phyloP scores from a whole-genome alignment of 2,797 vertebrate species.

The Arrhamphus sclerolepis region DNA sequence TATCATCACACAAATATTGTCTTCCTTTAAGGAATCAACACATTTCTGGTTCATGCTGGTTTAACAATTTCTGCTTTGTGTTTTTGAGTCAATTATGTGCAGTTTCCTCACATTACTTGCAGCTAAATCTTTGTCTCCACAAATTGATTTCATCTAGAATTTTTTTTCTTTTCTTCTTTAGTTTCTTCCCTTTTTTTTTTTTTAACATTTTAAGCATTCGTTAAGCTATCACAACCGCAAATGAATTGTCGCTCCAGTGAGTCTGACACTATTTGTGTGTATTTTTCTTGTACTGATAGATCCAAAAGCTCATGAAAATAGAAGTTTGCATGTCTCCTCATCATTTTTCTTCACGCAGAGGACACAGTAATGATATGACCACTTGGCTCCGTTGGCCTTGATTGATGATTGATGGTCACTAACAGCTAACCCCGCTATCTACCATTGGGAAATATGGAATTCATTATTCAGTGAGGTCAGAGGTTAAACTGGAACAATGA shows the following conservation, averaged over 20 bases:
- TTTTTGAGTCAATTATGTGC: too few relatives aligned
- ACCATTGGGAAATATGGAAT: constrained; percentile 87
- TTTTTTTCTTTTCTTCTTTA: constrained; percentile 3
- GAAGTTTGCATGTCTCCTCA: constrained; percentile 7
- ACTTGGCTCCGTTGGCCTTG: constrained; percentile 71
- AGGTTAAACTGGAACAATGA: constrained; percentile 87
- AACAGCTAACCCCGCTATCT: constrained; percentile 67
- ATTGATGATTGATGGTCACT: constrained; percentile 88
- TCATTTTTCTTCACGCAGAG: constrained; percentile 46
- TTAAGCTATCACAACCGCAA: too few relatives aligned
- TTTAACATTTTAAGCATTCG: background rate
- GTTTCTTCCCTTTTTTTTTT: constrained; percentile 1
- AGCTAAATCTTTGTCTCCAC: too few relatives aligned
- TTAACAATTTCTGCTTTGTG: too few relatives aligned
- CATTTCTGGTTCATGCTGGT: too few relatives aligned
- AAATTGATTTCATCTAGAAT: too few relatives aligned
- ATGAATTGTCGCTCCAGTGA: too few relatives aligned
- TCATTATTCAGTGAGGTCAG: constrained; percentile 87
- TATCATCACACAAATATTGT: too few relatives aligned
- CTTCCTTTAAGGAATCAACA: too few relatives aligned
- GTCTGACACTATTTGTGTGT: too few relatives aligned
- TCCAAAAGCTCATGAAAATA: background rate
- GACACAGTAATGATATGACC: constrained; percentile 63
- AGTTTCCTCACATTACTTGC: background rate
- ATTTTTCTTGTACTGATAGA: too few relatives aligned